Conservation (phyloP, 2,113 vertebrate species). For the Apistogramma diplotaenia region DNA sequence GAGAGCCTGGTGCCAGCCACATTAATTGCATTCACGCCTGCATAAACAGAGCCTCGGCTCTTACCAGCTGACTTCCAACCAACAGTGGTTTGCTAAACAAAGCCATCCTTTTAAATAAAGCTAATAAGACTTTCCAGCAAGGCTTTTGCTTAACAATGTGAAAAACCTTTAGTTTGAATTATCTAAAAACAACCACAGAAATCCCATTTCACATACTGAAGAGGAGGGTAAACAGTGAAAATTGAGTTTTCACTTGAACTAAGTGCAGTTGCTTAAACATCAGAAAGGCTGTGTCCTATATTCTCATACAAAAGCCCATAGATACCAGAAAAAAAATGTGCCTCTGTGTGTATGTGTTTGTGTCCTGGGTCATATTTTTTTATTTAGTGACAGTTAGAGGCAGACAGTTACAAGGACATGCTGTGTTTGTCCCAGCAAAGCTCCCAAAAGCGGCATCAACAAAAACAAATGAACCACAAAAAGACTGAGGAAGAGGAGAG, state of each 20-base stretch:
- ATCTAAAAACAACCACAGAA: not conserved
- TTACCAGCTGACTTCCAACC: conserved; percentile 19
- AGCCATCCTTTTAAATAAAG: conserved; percentile 4
- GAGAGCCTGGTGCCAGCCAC: conserved; percentile 17
- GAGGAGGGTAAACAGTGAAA: not conserved
- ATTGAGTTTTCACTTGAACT: not conserved
- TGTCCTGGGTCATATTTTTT: conserved; percentile 13
- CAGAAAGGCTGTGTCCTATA: not conserved
- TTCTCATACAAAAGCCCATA: not conserved
- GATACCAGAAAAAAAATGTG: not conserved
- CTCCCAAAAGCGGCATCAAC: conserved; percentile 23
- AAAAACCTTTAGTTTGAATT: not conserved
- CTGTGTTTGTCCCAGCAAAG: conserved; percentile 25
- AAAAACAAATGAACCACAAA: conserved; percentile 1
- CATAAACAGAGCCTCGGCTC: conserved; percentile 21
- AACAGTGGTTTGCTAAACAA: conserved; percentile 31
- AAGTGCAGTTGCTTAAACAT: not conserved
- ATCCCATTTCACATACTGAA: not conserved
- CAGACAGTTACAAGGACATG: conserved; percentile 29
- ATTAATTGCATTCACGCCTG: conserved; percentile 26
- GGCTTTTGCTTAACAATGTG: not conserved
- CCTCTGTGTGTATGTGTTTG: not conserved
- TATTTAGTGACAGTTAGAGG: conserved; percentile 9
- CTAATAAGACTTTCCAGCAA: not conserved
- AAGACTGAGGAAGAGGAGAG: not conserved